Conservation (phyloP, 2,797 vertebrate genomes). For the Sparidentex hasta region DNA sequence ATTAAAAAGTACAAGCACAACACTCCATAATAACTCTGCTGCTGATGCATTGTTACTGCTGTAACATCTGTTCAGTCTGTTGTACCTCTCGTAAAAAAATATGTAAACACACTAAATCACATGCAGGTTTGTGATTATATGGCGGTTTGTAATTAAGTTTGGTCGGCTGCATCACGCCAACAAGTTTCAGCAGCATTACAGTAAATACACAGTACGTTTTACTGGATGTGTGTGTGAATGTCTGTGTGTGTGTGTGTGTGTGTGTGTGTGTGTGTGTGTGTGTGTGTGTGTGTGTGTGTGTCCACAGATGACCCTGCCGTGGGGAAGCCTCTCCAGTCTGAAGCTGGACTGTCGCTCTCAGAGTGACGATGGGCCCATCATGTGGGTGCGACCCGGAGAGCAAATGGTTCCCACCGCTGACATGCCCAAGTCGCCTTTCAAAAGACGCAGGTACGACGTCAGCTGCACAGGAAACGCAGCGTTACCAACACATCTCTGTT, state of each 20-base stretch:
- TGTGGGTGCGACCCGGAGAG: slow-evolving; percentile 98
- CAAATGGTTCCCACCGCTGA: slow-evolving; percentile 99
- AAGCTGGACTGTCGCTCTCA: slow-evolving; percentile 96
- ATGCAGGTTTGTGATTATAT: neutral
- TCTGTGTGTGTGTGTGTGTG: neutral
- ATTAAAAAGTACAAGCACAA: slow-evolving; percentile 3
- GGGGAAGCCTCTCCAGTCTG: slow-evolving; percentile 96
- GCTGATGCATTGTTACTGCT: neutral
- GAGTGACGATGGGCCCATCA: slow-evolving; percentile 97
- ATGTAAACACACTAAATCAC: neutral
- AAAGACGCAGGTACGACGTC: slow-evolving; percentile 91
- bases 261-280: neutral
- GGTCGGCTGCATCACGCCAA: neutral
- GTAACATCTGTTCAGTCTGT: slow-evolving; percentile 29
- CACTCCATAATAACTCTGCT: neutral
- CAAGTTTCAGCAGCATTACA: too few species aligned
- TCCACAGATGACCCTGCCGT: slow-evolving; percentile 95
- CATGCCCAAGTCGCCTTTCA: slow-evolving; percentile 99
- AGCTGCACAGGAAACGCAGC: neutral
- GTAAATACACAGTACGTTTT: too few species aligned
- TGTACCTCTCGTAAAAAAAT: neutral
- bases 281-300: slow-evolving; percentile 11
- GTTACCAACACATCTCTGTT: too few species aligned
- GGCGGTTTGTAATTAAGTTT: neutral
- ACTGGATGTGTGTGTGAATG: slow-evolving; percentile 1